Evolutionary conservation across 2,888 invertebrate species (phyloP).

Genomic region (Microplitis manilae): DNA sequence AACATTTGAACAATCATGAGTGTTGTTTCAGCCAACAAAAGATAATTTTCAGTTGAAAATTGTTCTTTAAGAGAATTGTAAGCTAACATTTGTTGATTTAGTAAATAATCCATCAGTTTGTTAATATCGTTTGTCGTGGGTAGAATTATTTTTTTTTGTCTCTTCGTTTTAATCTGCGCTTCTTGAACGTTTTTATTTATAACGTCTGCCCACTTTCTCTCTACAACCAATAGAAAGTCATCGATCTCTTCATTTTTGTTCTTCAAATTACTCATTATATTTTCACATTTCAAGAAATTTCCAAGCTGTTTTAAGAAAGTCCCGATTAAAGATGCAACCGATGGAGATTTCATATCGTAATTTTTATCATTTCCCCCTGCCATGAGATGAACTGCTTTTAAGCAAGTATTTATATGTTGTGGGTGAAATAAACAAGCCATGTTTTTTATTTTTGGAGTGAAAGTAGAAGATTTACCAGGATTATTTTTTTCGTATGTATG

Average conservation of each 20-base stretch:
- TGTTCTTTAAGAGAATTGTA: neutral
- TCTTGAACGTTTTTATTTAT: neutral
- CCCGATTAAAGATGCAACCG: neutral
- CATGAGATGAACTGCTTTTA: neutral
- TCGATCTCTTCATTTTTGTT: neutral
- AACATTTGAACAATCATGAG: neutral
- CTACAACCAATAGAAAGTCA: neutral
- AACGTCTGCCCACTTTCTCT: neutral
- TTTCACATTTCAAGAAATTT: neutral
- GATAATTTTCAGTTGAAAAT: neutral
- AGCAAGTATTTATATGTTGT: neutral
- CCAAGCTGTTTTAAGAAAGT: neutral
- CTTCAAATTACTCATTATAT: neutral
- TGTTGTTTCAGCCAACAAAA: neutral
- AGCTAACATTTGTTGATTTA: neutral
- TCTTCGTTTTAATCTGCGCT: neutral
- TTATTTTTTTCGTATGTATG: neutral
- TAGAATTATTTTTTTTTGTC: neutral
- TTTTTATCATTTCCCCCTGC: too few relatives aligned
- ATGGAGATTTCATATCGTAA: neutral
- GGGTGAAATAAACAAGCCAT: neutral
- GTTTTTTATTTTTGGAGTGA: conserved; percentile 4
- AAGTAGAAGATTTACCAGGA: neutral
- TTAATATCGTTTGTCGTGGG: neutral
- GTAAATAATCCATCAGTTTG: neutral